Conservation (phyloP, 2,888 invertebrate species). For the Acholoe squamosa region DNA sequence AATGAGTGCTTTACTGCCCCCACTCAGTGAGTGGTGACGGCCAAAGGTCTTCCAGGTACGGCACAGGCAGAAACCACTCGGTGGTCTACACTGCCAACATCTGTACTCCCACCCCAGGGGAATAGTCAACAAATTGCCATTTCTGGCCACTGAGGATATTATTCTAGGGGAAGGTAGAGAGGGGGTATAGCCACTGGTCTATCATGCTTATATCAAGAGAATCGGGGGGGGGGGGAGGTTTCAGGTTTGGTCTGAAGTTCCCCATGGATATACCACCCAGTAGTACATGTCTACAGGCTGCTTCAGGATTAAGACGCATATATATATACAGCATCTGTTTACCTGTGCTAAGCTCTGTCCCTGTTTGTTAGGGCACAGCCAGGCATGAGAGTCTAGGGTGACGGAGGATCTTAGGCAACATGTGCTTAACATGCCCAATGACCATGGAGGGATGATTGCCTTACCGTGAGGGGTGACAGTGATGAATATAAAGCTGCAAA, state of each 20-base stretch:
- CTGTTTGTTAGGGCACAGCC: too few species aligned
- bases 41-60: not conserved
- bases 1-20: not conserved
- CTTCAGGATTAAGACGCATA: too few species aligned
- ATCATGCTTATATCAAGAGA: too few species aligned
- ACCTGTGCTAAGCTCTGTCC: too few species aligned
- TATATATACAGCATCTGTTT: too few species aligned
- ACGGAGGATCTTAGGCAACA: not conserved
- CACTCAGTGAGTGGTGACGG: not conserved
- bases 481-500: constrained; percentile 10
- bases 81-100: not conserved
- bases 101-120: not conserved
- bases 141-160: constrained; percentile 1
- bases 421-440: constrained; percentile 34
- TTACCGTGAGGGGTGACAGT: not conserved
- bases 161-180: not conserved
- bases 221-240: too few species aligned
- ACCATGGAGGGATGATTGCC: not conserved
- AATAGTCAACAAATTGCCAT: constrained; percentile 42
- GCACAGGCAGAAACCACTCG: not conserved
- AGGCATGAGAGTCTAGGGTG: not conserved
- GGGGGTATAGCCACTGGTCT: not conserved
- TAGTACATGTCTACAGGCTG: too few species aligned
- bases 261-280: too few species aligned
- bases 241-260: too few species aligned